Evolutionary conservation across 2,113 vertebrate genomes (phyloP).

Genomic region (Cephalopholis sonnerati): DNA sequence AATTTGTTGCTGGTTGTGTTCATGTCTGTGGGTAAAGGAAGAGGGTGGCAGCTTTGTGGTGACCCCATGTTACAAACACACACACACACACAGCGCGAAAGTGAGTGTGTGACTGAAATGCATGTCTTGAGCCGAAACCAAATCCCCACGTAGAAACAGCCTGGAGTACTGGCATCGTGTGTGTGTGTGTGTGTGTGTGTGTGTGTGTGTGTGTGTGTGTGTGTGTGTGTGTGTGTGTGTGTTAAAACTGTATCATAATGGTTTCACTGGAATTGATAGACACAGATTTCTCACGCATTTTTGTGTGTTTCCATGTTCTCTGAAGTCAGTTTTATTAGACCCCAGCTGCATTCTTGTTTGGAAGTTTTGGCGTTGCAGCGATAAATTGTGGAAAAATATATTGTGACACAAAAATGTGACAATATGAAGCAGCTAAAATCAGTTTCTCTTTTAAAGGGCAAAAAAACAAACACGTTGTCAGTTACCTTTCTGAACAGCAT

Average conservation of each 20-base stretch:
- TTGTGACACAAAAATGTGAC: background rate
- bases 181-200: conserved; percentile 9
- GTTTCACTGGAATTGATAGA: conserved; percentile 7
- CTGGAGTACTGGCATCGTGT: background rate
- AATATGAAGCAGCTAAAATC: background rate
- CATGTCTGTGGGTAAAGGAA: conserved; percentile 24
- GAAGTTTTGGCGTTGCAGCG: background rate
- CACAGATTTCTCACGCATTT: background rate
- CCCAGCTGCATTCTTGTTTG: conserved; percentile 5
- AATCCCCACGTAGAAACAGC: background rate
- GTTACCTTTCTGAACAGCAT: background rate
- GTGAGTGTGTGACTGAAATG: background rate
- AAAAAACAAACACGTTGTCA: too few species aligned
- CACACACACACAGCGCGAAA: conserved; percentile 4
- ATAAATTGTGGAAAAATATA: conserved; percentile 17
- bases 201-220: conserved; percentile 11
- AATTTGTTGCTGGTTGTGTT: conserved; percentile 31
- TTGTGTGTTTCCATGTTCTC: background rate
- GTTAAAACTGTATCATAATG: background rate
- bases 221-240: conserved; percentile 2
- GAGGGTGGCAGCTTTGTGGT: background rate
- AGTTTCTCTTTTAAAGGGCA: background rate
- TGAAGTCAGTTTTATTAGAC: background rate
- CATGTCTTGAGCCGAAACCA: background rate
- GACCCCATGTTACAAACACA: conserved; percentile 7